These are phyloP conservation scores for Oeneis ivallda DNA, from an alignment of 2,888 invertebrate genomes.

Conservation along the genomic window DNA sequence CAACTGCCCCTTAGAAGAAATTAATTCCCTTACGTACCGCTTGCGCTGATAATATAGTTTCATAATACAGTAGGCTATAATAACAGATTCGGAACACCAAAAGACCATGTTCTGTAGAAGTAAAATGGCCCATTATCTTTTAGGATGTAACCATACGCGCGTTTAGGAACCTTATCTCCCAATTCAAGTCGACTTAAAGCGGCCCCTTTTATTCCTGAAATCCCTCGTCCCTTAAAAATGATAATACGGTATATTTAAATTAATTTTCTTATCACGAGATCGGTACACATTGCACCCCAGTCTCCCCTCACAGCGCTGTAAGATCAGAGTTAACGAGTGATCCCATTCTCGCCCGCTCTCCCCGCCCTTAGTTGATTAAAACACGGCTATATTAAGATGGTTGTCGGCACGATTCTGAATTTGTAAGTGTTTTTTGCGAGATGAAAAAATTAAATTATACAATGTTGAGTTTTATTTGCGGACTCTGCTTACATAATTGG, in stretches of 20 bases:
- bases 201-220: conserved; percentile 12
- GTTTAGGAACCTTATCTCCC: conserved; percentile 20
- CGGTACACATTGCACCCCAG: conserved; percentile 35
- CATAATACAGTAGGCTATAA: conserved; percentile 9
- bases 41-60: background rate
- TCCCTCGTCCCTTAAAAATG: conserved; percentile 35
- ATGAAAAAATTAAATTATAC: conserved; percentile 43
- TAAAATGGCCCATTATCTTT: conserved; percentile 29
- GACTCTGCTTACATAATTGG: conserved; percentile 38
- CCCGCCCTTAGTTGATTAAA: conserved; percentile 41
- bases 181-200: conserved; percentile 11
- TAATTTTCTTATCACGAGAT: conserved; percentile 42
- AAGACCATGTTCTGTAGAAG: conserved; percentile 14
- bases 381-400: conserved; percentile 41
- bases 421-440: conserved; percentile 35
- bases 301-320: conserved; percentile 28
- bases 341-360: conserved; percentile 28
- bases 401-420: conserved; percentile 37
- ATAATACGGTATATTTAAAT: conserved; percentile 39
- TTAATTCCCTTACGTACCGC: no score
- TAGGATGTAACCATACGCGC: conserved; percentile 26
- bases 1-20: no score
- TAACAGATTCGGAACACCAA: background rate
- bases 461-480: conserved; percentile 36
- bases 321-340: conserved; percentile 39